Percentiles rank a stretch among this genome's conserved stretches.
Evolutionary conservation across 2,113 vertebrate species (phyloP).

Genomic region (Bolborhynchus lineola): DNA sequence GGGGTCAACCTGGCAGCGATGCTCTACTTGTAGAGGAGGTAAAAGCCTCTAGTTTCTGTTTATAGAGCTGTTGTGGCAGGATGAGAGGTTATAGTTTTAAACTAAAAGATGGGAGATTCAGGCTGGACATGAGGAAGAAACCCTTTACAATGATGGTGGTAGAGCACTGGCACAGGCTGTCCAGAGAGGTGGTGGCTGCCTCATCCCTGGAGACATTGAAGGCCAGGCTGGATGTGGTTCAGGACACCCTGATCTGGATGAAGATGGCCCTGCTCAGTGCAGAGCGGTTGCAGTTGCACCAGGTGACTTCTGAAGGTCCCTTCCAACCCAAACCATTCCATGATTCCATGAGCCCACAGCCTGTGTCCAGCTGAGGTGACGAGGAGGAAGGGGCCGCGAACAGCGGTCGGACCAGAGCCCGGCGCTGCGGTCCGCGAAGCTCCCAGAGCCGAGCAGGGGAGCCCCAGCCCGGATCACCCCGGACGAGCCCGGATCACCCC

Average conservation of each 20-base stretch:
- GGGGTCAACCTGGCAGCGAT: not conserved
- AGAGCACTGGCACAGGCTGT: not conserved
- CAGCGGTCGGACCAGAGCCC: accelerated
- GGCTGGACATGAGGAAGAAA: not conserved
- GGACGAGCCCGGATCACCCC: no score
- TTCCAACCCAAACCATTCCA: not conserved
- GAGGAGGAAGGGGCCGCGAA: accelerated
- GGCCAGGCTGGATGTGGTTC: not conserved
- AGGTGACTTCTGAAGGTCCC: not conserved
- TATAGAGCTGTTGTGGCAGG: not conserved
- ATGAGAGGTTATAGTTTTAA: not conserved
- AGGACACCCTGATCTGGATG: not conserved
- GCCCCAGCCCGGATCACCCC: accelerated
- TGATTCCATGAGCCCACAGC: not conserved
- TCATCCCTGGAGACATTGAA: not conserved
- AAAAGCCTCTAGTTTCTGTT: not conserved
- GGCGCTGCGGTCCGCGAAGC: accelerated
- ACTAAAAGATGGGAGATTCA: not conserved
- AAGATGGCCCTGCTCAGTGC: not conserved
- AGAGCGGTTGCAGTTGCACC: not conserved
- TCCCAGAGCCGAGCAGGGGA: accelerated
- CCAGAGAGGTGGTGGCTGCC: not conserved
- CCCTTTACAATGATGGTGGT: not conserved
- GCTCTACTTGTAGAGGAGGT: not conserved
- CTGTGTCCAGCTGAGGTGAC: accelerated